phyloP scores from a whole-genome alignment of 2,113 vertebrate genomes.

The crab-eating macaque (Macaca fascicularis) region DNA sequence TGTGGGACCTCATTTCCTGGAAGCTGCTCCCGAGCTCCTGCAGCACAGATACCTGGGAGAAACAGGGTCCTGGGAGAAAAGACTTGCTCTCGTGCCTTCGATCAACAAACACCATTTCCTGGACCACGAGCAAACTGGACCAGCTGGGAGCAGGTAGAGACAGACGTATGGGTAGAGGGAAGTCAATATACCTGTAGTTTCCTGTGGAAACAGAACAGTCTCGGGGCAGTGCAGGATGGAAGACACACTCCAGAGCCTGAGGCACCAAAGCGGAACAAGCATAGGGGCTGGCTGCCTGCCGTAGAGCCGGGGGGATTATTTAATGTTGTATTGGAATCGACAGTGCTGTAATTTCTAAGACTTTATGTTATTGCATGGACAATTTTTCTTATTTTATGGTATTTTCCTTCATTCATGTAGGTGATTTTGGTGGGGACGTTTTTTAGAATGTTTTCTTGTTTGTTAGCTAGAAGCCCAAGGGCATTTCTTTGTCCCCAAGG shows the following conservation, averaged over 20 bases:
- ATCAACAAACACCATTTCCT: neutral
- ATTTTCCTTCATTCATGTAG: conserved; percentile 31
- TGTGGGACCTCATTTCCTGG: neutral
- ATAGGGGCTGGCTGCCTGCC: neutral
- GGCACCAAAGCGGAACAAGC: neutral
- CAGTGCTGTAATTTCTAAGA: neutral
- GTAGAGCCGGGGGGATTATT: neutral
- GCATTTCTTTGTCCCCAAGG: neutral
- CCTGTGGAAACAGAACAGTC: neutral
- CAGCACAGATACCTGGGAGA: neutral
- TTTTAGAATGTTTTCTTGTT: neutral
- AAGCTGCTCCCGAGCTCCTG: neutral
- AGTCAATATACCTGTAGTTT: neutral
- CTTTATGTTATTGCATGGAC: neutral
- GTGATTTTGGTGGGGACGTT: neutral
- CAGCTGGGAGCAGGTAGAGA: neutral
- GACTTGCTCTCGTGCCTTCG: neutral
- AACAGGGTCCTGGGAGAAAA: neutral
- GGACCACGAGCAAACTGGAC: neutral
- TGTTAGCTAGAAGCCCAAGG: neutral
- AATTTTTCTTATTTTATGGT: conserved; percentile 3
- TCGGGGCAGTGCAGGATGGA: neutral
- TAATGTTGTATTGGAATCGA: conserved; percentile 24
- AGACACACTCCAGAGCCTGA: neutral
- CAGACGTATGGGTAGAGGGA: neutral